phyloP scores from a whole-genome alignment of 2,797 vertebrate species.

The Bucorvus abyssinicus region DNA sequence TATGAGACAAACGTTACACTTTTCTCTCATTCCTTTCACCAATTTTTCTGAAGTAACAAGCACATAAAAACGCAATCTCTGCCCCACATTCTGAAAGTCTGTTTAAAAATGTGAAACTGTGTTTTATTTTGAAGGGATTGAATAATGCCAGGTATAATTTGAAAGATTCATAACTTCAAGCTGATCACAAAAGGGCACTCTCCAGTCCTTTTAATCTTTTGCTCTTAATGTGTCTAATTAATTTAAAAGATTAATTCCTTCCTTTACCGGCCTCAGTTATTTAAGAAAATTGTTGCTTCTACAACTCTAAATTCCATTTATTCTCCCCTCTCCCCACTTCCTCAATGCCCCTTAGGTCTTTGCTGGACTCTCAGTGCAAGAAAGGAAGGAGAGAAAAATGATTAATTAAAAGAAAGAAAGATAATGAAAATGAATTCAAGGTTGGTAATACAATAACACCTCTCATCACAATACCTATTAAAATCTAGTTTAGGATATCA shows the following conservation, averaged over 20 bases:
- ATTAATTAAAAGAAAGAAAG: conserved; percentile 35
- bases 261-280: not conserved
- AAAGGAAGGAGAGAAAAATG: not conserved
- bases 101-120: not conserved
- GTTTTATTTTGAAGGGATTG: not conserved
- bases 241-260: conserved; percentile 23
- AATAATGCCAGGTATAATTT: conserved; percentile 12
- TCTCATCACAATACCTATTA: conserved; percentile 32
- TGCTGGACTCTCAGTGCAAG: not conserved
- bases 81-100: not conserved
- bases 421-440: conserved; percentile 49
- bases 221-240: conserved; percentile 5
- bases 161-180: not conserved
- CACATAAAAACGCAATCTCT: not conserved
- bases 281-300: conserved; percentile 52
- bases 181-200: conserved; percentile 6
- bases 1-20: not conserved
- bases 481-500: conserved; percentile 40
- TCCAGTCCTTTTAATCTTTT: not conserved
- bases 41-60: not conserved
- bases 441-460: conserved; percentile 4
- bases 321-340: not conserved
- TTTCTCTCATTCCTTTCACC: not conserved
- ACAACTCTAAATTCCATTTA: not conserved
- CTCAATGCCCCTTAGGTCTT: not conserved